Evolutionary conservation across 2,113 vertebrate genomes (phyloP).

Genomic region (Emydura subglobosa): DNA sequence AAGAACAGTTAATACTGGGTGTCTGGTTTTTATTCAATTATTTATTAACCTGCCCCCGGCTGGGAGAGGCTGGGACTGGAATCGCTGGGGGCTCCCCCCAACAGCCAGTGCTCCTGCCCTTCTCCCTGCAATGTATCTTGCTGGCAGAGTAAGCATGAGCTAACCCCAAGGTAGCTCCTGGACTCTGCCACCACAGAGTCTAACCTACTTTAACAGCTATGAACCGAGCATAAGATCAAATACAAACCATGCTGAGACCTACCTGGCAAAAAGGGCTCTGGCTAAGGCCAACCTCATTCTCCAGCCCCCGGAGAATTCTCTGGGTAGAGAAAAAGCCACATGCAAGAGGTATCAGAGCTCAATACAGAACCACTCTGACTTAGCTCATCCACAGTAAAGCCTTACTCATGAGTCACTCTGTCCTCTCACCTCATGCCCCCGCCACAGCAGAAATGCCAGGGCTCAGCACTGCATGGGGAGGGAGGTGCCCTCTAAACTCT

Average conservation of each 20-base stretch:
- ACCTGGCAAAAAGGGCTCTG: slow-evolving; percentile 95
- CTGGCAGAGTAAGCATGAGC: not conserved
- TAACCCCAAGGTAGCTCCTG: not conserved
- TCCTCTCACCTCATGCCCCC: not conserved
- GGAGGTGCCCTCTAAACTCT: not conserved
- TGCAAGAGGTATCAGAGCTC: not conserved
- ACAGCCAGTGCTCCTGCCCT: not conserved
- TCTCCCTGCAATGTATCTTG: fast-evolving
- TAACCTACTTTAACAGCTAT: not conserved
- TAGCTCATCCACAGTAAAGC: not conserved
- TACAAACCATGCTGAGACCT: slow-evolving; percentile 32
- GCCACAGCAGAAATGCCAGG: fast-evolving
- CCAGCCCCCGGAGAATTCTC: slow-evolving; percentile 99
- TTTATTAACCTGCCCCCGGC: not conserved
- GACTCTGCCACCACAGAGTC: not conserved
- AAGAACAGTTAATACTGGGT: not conserved
- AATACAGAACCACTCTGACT: not conserved
- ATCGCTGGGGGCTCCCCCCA: fast-evolving
- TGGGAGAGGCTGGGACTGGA: not conserved
- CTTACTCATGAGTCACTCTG: not conserved
- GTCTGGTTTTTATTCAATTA: not conserved
- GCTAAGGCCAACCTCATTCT: slow-evolving; percentile 97
- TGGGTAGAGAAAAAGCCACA: slow-evolving; percentile 67
- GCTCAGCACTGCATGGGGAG: not conserved
- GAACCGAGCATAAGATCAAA: not conserved